Evolutionary conservation across 1,140 invertebrate genomes (phyloP), one percentile per base, ranked within the genome.

Genomic region (Bombus confusus): DNA sequence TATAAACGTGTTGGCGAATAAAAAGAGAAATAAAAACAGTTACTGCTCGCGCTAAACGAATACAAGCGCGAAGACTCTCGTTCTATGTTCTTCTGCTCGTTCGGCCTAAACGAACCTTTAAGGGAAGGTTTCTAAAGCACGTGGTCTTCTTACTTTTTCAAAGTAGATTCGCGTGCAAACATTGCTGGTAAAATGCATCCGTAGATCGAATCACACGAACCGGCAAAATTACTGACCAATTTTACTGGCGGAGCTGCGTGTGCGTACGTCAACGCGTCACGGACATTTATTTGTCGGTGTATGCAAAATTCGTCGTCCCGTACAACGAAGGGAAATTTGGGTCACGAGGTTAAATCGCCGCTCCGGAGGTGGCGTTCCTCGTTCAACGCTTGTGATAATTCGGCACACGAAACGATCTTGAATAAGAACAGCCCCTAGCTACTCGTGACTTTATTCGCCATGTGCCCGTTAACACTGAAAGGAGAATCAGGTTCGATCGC

Each of bases 221-320:
- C 76, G 72, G 91, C 28, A 86, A 91, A 93, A 93, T 78, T 93
- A 91, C 91, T 93, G 91, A 93, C 93, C 93, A 62, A 71, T 15
- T 52, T 52, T 13, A 39, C 18, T 13, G 47, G 13, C 41, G 28
- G 28, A 28, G 68, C 87, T 71, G 87, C 87, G 88, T 85, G 89
- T 92, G 90, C 92, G 92, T 93, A 86, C 77, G 86, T 84, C 86
- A 90, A 91, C 85, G 83, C 75, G 78, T 52, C 47, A 34, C 59
- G 88, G 93, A 92, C 92, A 93, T 93, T 94, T 92, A 91, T 93
- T 93, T 92, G 86, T 80, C 91, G 73, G 92, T 87, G 81, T 80
- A 91, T 90, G 93, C 28, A 87, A 92, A 91, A 93, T 94, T 85
- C 87, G 86, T 92, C 87, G 89, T 85, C 57, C 13, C 83, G 34